These are phyloP conservation scores for Heliopora coerulea DNA, from an alignment of 92 coral and sea anemone genomes.

Conservation along the genomic window DNA sequence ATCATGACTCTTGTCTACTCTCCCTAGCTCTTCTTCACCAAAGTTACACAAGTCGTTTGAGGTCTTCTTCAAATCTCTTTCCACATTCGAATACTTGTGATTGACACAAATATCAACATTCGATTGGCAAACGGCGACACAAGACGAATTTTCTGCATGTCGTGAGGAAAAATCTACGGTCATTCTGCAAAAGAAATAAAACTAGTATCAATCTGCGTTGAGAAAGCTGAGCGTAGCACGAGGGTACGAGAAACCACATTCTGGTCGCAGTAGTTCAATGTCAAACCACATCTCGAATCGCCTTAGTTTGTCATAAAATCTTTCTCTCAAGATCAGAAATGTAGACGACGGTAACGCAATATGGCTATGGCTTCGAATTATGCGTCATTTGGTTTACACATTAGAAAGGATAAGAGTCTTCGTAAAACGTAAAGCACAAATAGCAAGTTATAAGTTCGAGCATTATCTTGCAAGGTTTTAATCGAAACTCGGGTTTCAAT, in stretches of 20 bases:
- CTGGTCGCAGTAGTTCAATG: neutral
- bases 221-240: neutral
- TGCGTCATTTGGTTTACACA: neutral
- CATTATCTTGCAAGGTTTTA: too few relatives aligned
- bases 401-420: too few relatives aligned
- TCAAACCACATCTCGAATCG: neutral
- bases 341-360: neutral
- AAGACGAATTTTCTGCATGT: slow-evolving; percentile 63
- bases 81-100: slow-evolving; percentile 20
- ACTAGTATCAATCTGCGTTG: neutral
- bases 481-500: too few relatives aligned
- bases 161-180: slow-evolving; percentile 66
- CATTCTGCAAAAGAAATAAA: slow-evolving; percentile 52
- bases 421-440: too few relatives aligned
- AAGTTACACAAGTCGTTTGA: slow-evolving; percentile 62
- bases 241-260: slow-evolving; percentile 1
- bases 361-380: neutral
- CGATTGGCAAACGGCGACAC: slow-evolving; percentile 44
- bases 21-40: slow-evolving; percentile 67
- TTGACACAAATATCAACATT: neutral
- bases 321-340: neutral
- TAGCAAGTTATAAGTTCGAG: too few relatives aligned
- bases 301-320: neutral
- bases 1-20: slow-evolving; percentile 56
- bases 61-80: slow-evolving; percentile 85